Evolutionary conservation across 1,140 invertebrate genomes (phyloP), one percentile per base, ranked within the genome.

Genomic region (Aphidius ervi): DNA sequence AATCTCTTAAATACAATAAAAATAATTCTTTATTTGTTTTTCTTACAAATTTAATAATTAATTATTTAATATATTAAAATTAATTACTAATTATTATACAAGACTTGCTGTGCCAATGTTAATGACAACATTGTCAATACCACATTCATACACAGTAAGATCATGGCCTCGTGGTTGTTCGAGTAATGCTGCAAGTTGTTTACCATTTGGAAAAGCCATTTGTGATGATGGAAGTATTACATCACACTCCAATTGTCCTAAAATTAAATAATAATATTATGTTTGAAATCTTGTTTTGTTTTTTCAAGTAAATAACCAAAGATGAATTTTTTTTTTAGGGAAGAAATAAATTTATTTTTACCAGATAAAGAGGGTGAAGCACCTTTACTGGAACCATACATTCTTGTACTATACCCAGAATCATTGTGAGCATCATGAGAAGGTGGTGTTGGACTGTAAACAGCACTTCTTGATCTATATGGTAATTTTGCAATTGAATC

Each of bases 351-450:
- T 45, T n/a, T 49, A 50, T 58, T 45, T 31, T 55, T 68, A 83
- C 88, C 87, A 43, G 87, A 89, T 20, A 90, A 81, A 67, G 87
- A 88, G 9, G 89, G 89, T 4, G 88, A 89, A 10, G 88, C 87
- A 1, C 88, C 88, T 70, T 89, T 87, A 7, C 88, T 89, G 50
- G 87, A 89, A 6, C 88, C 88, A 61, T 88, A 89, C 63, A 89
- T 86, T 67, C 88, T 86, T 9, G 88, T 90, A 63, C 87, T 89
- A 68, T 90, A 90, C 3, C 88, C 89, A 9, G 89, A 90, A 74
- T 91, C 89, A 69, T 89, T 89, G 68, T 89, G 88, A 0, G 85
- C 85, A 67, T 89, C 87, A 43, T 75, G 68, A 20, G 71, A 60
- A 49, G 68, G 71, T 16, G 73, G 71, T 23, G 74, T 76, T 3